phyloP scores from a whole-genome alignment of 2,797 vertebrate species.

The Melanotaenia boesemani region DNA sequence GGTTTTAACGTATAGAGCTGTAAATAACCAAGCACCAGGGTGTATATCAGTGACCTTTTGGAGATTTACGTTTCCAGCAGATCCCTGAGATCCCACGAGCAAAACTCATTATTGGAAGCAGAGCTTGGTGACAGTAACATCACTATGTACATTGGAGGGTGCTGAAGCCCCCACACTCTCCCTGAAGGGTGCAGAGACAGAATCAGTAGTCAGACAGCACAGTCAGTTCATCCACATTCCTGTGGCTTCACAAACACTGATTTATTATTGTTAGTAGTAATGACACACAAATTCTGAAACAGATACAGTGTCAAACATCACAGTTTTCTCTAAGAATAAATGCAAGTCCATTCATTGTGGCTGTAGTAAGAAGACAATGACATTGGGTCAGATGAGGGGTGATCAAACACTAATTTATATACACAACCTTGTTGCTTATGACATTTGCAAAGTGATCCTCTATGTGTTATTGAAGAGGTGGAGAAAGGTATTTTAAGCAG shows the following conservation, averaged over 20 bases:
- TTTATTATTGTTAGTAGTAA: conserved; percentile 66
- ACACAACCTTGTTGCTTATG: conserved; percentile 59
- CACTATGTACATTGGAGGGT: not conserved
- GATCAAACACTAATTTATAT: conserved; percentile 75
- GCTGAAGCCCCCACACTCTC: conserved; percentile 11
- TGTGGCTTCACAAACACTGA: conserved; percentile 46
- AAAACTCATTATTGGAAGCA: not conserved
- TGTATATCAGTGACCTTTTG: too few relatives aligned
- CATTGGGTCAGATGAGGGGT: conserved; percentile 73
- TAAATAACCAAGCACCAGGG: too few relatives aligned
- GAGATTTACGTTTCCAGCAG: too few relatives aligned
- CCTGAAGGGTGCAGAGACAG: conserved; percentile 9
- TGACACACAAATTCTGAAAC: conserved; percentile 61
- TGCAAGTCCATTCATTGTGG: conserved; percentile 71
- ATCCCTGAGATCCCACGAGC: too few relatives aligned
- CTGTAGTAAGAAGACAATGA: conserved; percentile 69
- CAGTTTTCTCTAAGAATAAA: conserved; percentile 70
- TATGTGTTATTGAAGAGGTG: conserved; percentile 57
- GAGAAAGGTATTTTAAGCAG: conserved; percentile 52
- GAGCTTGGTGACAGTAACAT: conserved; percentile 4
- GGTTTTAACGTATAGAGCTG: too few relatives aligned
- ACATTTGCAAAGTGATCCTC: conserved; percentile 74
- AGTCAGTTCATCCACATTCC: conserved; percentile 34
- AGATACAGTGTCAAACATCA: conserved; percentile 65
- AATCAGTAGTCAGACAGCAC: conserved; percentile 57